Base-by-base conservation (phyloP, 2,888 invertebrate species). In the Ectemnius lituratus region DNA sequence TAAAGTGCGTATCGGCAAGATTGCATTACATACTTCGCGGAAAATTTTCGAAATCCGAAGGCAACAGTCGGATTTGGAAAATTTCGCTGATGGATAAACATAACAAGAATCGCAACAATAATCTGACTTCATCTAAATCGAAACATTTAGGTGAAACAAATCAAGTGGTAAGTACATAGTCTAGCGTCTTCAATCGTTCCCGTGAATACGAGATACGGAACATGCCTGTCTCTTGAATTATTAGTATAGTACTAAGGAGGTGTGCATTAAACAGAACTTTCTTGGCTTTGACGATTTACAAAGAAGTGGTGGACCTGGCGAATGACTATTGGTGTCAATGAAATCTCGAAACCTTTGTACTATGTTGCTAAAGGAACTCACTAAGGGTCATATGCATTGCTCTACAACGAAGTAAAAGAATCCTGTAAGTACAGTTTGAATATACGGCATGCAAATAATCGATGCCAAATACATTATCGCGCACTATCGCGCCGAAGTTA, bases 41-140 rank as follows among this genome's bases (percentile, higher is more conserved):
- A 82, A 83, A 70, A 88, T 85, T 84, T 86, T 80, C 82, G 78
- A 81, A 80, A 86, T 88, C 78, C 81, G 70, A 73, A 60, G 16
- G 27, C 13, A 5, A 11, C 64, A 68, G 78, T 86, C 86, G 85
- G 85, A 87, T 83, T 77, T 79, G 71, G 84, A 86, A 87, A 88
- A 88, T 84, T 84, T 81, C 71, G 76, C 73, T 69, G 75, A 82
- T 70, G 78, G 81, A 78, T 75, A 75, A 67, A 82, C 65, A 75
- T 78, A 83, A 79, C 73, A 76, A 77, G 69, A 73, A 69, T 68
- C 64, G 72, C 67, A 67, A 59, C 67, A 67, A 73, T 75, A 82
- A 88, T 90, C 87, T 90, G 90, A 88, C 85, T 88, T 90, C 90
- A 90, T 85, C 90, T 90, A 90, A 90, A 90, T 89, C 84, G 75